Evolutionary conservation across 2,113 vertebrate genomes (phyloP), one percentile per base, ranked within the genome.

Genomic region (Nerophis lumbriciformis): DNA sequence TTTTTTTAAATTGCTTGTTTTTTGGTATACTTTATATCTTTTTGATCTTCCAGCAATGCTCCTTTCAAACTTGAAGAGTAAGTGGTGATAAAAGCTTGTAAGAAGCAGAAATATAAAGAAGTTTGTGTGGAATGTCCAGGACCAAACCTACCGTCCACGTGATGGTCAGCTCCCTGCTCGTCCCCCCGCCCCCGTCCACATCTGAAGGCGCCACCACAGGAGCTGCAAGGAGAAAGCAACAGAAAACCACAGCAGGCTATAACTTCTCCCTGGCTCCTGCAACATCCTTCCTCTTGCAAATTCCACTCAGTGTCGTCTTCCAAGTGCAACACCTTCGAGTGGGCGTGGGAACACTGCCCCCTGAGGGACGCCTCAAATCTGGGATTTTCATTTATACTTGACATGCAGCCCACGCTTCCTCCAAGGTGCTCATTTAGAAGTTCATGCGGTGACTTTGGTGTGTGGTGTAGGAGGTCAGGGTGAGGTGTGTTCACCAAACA

Each of bases 141-240:
- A 28, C 50, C 70, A 65, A 62, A 91, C 92, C 44, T 89, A 97
- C 97, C 86, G 92, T 94, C 97, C 97, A 99, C 0, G 94, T 97
- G 85, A 99, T 95, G 63, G 91, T 97, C 87, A 99, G 86, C 65
- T 98, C 97, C 73, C 92, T 88, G 81, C 93, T 95, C 53, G 87
- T 92, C 74, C 95, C 95, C 16, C 95, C 95, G 0, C 96, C 95
- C 65, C 96, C 96, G 53, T 93, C 88, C 2, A 98, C 90, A 74
- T 96, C 93, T 54, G 95, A 96, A 68, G 97, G 97, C 78, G 94
- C 95, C 88, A 98, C 95, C 72, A 93, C 92, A 80, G 97, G 97
- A 87, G 87, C 97, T 99, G 82, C 68, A 84, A 87, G 81, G 63
- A 91, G 78, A 75, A 64, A 76, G 71, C 70, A 83, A 86, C 14